These are phyloP conservation scores for Microtus richardsoni DNA, from an alignment of 2,113 vertebrate genomes.

Conservation along the genomic window DNA sequence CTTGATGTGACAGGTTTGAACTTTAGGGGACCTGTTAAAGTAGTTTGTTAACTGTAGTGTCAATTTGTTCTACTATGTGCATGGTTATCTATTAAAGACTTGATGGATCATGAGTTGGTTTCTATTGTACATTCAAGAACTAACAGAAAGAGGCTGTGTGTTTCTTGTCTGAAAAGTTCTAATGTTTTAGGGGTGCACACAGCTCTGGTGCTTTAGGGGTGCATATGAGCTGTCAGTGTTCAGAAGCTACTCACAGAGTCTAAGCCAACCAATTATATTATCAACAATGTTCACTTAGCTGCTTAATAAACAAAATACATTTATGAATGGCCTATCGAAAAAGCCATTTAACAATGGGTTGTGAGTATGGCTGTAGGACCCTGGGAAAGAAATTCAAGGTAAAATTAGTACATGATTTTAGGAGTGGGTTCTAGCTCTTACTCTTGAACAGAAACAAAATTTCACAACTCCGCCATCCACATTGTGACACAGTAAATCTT, in stretches of 20 bases:
- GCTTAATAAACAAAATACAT: not conserved
- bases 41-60: not conserved
- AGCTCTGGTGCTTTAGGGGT: not conserved
- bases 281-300: slow-evolving; percentile 23
- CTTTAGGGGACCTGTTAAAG: not conserved
- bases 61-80: not conserved
- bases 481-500: not conserved
- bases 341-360: not conserved
- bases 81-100: not conserved
- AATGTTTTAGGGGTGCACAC: not conserved
- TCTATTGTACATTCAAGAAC: not conserved
- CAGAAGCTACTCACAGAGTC: not conserved
- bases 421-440: not conserved
- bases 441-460: not conserved
- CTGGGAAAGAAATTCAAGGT: slow-evolving; percentile 35
- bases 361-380: not conserved
- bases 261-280: slow-evolving; percentile 1
- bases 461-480: not conserved
- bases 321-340: slow-evolving; percentile 16
- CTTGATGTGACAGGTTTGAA: not conserved
- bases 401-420: not conserved
- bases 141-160: not conserved
- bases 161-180: not conserved
- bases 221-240: not conserved
- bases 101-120: not conserved